These are phyloP conservation scores for Monodelphis domestica DNA, from an alignment of 2,797 vertebrate species.

Conservation along the genomic window DNA sequence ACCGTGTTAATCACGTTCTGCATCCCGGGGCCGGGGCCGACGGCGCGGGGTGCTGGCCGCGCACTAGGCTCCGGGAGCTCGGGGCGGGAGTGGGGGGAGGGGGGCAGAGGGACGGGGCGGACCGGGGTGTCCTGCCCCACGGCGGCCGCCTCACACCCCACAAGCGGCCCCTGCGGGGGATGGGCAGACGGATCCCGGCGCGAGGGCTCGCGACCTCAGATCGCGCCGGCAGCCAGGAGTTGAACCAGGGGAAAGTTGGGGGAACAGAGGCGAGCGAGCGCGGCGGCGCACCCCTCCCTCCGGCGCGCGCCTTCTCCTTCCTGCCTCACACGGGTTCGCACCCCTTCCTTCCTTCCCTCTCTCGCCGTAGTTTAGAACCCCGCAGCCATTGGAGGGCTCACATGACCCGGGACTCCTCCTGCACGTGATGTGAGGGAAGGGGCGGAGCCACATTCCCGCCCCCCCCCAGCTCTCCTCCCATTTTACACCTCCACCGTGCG, in stretches of 20 bases:
- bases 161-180: not conserved
- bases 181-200: slow-evolving; percentile 58
- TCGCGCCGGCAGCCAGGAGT: slow-evolving; percentile 74
- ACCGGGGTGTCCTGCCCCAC: not conserved
- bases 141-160: not conserved
- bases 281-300: not conserved
- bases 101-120: slow-evolving; percentile 2
- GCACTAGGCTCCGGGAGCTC: slow-evolving; percentile 61
- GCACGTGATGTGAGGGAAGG: slow-evolving; percentile 67
- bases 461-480: slow-evolving; percentile 51
- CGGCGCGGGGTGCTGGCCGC: slow-evolving; percentile 54
- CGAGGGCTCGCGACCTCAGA: slow-evolving; percentile 56
- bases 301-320: not conserved
- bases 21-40: slow-evolving; percentile 84
- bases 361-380: slow-evolving; percentile 22
- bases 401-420: slow-evolving; percentile 57
- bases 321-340: slow-evolving; percentile 13
- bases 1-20: slow-evolving; percentile 96
- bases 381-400: slow-evolving; percentile 58
- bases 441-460: not conserved
- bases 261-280: slow-evolving; percentile 65
- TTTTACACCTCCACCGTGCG: not conserved
- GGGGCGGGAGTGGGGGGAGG: not conserved
- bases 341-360: slow-evolving; percentile 46
- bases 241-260: slow-evolving; percentile 70